These are phyloP conservation scores for Diarsia dahlii DNA, from an alignment of 2,888 invertebrate species.

Conservation along the genomic window DNA sequence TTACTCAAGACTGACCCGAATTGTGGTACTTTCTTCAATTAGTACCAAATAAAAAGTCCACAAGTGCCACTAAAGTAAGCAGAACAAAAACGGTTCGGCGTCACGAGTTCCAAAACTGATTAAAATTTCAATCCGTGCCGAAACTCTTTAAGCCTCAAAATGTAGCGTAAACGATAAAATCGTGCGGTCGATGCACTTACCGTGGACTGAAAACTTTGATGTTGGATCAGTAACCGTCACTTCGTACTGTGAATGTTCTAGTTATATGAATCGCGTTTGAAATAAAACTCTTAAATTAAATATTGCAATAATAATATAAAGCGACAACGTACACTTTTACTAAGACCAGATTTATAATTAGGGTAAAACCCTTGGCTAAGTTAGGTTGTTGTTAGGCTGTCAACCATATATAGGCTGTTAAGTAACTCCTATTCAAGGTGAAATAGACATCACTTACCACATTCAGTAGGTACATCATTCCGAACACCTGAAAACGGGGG, in stretches of 20 bases:
- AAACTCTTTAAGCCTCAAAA: slow-evolving; percentile 81
- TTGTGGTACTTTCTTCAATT: slow-evolving; percentile 61
- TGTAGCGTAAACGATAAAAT: slow-evolving; percentile 83
- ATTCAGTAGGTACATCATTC: too few species aligned
- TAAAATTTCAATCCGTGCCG: slow-evolving; percentile 82
- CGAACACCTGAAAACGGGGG: too few species aligned
- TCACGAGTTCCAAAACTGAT: slow-evolving; percentile 81
- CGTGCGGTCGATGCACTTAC: slow-evolving; percentile 83
- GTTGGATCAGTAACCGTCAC: slow-evolving; percentile 30
- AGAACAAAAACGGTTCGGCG: slow-evolving; percentile 71
- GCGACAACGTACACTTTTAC: neutral
- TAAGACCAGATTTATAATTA: too few species aligned
- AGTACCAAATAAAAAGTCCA: slow-evolving; percentile 63
- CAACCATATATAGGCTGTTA: too few species aligned
- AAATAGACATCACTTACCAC: too few species aligned
- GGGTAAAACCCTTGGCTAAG: too few species aligned
- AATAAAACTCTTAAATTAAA: neutral
- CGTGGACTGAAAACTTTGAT: slow-evolving; percentile 49
- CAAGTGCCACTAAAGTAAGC: slow-evolving; percentile 54
- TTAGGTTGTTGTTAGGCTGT: too few species aligned
- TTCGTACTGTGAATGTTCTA: slow-evolving; percentile 21
- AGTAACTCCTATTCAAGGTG: too few species aligned
- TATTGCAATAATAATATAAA: neutral
- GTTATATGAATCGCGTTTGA: slow-evolving; percentile 3
- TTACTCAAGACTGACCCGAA: slow-evolving; percentile 42